Conservation (phyloP, 1,140 invertebrate genomes). For the Drosophila trapezifrons region DNA sequence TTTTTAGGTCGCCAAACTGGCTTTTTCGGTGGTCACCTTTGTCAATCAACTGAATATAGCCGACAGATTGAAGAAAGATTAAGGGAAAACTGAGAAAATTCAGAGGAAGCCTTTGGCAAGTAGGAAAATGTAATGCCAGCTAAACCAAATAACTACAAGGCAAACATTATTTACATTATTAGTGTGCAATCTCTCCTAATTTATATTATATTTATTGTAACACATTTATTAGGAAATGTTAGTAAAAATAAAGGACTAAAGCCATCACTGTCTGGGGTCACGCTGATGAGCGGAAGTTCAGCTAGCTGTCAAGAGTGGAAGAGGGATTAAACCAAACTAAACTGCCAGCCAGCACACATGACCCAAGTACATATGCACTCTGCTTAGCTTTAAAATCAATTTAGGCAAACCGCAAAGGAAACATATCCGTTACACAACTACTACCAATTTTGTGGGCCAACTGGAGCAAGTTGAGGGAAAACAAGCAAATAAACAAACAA, state of each 20-base stretch:
- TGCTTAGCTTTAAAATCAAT: constrained; percentile 40
- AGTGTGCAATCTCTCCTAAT: too few species aligned
- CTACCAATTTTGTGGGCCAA: constrained; percentile 24
- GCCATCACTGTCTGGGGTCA: background rate
- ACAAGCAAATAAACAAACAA: constrained; percentile 45
- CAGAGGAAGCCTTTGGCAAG: background rate
- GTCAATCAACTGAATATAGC: constrained; percentile 55
- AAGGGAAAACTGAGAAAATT: background rate
- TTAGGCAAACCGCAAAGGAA: constrained; percentile 29
- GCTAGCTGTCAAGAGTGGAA: constrained; percentile 3
- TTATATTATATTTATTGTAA: too few species aligned
- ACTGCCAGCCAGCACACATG: constrained; percentile 10
- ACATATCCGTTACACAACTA: constrained; percentile 27
- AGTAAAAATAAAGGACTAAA: background rate
- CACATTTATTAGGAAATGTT: background rate
- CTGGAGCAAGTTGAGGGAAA: constrained; percentile 15
- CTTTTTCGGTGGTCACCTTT: constrained; percentile 58
- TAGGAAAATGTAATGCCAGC: background rate
- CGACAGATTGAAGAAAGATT: constrained; percentile 22
- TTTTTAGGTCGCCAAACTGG: constrained; percentile 52
- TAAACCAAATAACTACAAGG: too few species aligned
- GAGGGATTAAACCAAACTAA: constrained; percentile 6
- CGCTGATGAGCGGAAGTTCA: background rate
- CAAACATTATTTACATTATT: too few species aligned
- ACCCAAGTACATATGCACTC: constrained; percentile 19